A percentile compares a stretch with the other conserved stretches of the same genome.
Conservation (phyloP, 2,797 vertebrate species). For the Monodelphis domestica region DNA sequence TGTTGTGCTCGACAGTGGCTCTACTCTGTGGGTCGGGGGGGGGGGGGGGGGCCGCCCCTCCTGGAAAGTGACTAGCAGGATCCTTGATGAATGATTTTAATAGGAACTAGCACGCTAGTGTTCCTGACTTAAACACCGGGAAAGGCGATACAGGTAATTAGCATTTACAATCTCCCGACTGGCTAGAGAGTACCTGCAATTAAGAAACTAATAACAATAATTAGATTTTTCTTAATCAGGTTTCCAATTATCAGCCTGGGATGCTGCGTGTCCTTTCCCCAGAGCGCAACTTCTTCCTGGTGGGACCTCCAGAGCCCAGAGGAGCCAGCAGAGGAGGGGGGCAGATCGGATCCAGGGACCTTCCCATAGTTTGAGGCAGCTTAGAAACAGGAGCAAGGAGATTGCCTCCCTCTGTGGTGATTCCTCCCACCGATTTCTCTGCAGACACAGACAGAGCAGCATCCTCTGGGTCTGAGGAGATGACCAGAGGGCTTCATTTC, state of each 20-base stretch:
- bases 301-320: neutral
- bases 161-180: rapidly evolving
- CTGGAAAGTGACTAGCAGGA: neutral
- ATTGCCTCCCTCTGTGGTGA: neutral
- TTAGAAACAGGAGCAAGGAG: neutral
- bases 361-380: neutral
- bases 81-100: slow-evolving; percentile 70
- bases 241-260: slow-evolving; percentile 22
- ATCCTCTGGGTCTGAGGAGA: neutral
- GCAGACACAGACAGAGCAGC: neutral
- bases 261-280: neutral
- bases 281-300: neutral
- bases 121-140: rapidly evolving
- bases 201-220: slow-evolving; percentile 66
- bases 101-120: neutral
- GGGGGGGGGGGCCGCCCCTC: slow-evolving; percentile 40
- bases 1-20: slow-evolving; percentile 32
- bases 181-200: slow-evolving; percentile 59
- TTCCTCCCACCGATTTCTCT: neutral
- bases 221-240: slow-evolving; percentile 76
- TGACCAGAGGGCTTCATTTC: slow-evolving; percentile 9
- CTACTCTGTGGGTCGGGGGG: slow-evolving; percentile 5
- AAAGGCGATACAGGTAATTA: neutral
- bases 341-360: neutral
- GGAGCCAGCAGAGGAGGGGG: neutral